phyloP scores from a whole-genome alignment of 2,888 invertebrate species.

The Archips xylosteana region DNA sequence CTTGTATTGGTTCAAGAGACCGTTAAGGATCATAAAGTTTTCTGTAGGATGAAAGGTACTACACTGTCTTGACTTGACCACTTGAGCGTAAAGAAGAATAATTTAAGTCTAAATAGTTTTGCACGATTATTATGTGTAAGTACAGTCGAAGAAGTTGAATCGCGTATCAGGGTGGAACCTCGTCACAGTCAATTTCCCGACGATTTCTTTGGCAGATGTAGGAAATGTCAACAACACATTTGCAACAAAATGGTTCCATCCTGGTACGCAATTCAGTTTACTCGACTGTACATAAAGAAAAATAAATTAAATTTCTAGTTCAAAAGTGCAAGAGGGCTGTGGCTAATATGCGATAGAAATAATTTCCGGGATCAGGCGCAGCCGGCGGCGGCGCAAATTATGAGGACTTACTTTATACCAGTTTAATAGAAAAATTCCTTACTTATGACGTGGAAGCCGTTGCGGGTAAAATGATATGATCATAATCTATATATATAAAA shows the following conservation, averaged over 20 bases:
- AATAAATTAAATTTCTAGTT: constrained; percentile 5
- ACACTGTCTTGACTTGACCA: neutral
- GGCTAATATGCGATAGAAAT: constrained; percentile 58
- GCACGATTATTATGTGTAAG: no score
- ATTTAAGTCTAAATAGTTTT: neutral
- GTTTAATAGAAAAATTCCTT: neutral
- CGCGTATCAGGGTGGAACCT: no score
- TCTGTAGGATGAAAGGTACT: neutral
- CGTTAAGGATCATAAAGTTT: constrained; percentile 12
- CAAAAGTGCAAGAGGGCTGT: constrained; percentile 27
- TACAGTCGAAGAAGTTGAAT: no score
- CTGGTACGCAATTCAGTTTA: no score
- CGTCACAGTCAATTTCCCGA: no score
- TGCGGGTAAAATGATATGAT: neutral
- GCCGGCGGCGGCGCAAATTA: constrained; percentile 49
- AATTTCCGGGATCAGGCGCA: constrained; percentile 52
- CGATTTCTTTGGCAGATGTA: no score
- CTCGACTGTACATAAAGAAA: neutral
- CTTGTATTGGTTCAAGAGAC: constrained; percentile 16
- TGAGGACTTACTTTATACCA: constrained; percentile 6
- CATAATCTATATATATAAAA: no score
- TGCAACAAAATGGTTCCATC: no score
- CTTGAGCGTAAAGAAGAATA: neutral
- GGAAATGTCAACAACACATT: no score
- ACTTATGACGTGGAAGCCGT: neutral